phyloP scores from a whole-genome alignment of 2,888 invertebrate genomes.

The Augiades crinisus region DNA sequence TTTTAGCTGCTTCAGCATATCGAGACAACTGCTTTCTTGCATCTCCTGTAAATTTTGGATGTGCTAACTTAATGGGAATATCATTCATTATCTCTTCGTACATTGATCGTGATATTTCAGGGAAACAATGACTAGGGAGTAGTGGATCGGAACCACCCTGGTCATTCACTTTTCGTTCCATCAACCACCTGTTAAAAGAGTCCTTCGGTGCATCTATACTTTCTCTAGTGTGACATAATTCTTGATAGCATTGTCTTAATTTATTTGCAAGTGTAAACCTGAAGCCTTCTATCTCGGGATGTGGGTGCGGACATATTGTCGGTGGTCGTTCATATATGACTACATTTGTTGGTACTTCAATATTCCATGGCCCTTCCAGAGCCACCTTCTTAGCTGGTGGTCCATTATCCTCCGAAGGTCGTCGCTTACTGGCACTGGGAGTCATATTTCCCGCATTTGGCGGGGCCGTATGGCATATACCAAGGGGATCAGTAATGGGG shows the following conservation, averaged over 20 bases:
- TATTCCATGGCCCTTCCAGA: conserved; percentile 96
- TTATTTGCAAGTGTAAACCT: conserved; percentile 91
- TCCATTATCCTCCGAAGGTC: conserved; percentile 90
- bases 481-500: conserved; percentile 95
- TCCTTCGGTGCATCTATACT: conserved; percentile 97
- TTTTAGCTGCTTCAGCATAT: conserved; percentile 98
- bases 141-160: conserved; percentile 93
- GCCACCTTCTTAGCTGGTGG: conserved; percentile 93
- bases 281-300: conserved; percentile 96
- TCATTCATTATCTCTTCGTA: conserved; percentile 99
- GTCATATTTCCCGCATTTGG: conserved; percentile 72
- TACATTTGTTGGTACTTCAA: conserved; percentile 95
- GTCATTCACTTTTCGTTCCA: conserved; percentile 96
- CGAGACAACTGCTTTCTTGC: conserved; percentile 95
- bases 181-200: conserved; percentile 97
- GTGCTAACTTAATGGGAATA: conserved; percentile 96
- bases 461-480: conserved; percentile 84
- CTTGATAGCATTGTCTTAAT: conserved; percentile 94
- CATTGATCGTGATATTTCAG: conserved; percentile 96
- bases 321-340: conserved; percentile 94
- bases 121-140: conserved; percentile 94
- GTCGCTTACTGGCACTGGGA: conserved; percentile 84
- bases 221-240: conserved; percentile 95
- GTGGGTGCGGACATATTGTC: conserved; percentile 92
- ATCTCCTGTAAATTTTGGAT: conserved; percentile 97